phyloP scores from a whole-genome alignment of 2,888 invertebrate genomes.

The Sericinus montela region DNA sequence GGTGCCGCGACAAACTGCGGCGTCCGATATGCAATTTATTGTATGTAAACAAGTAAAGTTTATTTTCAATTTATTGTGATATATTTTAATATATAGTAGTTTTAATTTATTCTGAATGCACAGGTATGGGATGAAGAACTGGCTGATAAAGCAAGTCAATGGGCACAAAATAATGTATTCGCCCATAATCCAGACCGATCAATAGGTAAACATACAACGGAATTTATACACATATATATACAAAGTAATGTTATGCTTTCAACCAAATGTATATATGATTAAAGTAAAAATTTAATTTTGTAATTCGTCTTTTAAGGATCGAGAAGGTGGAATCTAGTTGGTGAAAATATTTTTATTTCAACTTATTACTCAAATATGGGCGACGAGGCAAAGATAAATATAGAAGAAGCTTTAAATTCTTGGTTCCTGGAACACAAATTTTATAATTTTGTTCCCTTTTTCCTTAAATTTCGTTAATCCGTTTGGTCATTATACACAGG shows the following conservation, averaged over 20 bases:
- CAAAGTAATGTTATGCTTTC: too few species aligned
- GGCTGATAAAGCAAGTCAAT: conserved; percentile 32
- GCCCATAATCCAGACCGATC: conserved; percentile 32
- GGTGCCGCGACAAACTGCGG: conserved; percentile 29
- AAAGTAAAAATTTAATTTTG: too few species aligned
- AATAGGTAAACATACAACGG: conserved; percentile 23
- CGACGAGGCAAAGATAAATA: conserved; percentile 23
- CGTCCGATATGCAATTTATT: conserved; percentile 31
- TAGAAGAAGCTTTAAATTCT: conserved; percentile 27
- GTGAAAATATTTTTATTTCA: conserved; percentile 31
- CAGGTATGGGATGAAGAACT: conserved; percentile 37
- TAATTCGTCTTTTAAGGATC: conserved; percentile 23
- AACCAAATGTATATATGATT: too few species aligned
- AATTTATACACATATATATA: too few species aligned
- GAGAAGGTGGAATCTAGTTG: conserved; percentile 30
- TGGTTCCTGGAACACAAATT: conserved; percentile 33
- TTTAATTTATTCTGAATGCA: neutral
- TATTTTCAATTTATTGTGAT: too few species aligned
- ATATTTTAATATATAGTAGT: neutral
- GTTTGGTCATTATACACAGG: conserved; percentile 38
- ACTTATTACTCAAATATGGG: conserved; percentile 23
- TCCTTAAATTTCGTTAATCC: conserved; percentile 21
- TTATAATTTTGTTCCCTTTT: conserved; percentile 31
- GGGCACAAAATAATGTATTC: conserved; percentile 32
- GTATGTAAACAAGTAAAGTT: conserved; percentile 18